A percentile compares a stretch with the other conserved stretches of the same genome.
Evolutionary conservation across 2,113 vertebrate genomes (phyloP).

Genomic region (Falco punctatus): DNA sequence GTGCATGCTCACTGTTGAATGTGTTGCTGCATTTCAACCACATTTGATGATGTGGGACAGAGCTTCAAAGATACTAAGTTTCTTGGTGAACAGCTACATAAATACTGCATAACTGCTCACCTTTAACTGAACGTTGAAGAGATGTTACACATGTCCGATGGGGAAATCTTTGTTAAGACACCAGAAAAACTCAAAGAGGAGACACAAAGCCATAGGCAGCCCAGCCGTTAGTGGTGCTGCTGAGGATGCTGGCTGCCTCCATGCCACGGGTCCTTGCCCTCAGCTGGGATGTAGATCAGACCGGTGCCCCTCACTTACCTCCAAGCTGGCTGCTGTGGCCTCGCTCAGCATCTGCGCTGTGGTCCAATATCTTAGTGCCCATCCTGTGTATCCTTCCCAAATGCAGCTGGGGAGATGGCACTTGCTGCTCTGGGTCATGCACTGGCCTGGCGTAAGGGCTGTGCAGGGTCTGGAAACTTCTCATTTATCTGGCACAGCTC

Average conservation of each 20-base stretch:
- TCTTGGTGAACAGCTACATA: not conserved
- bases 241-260: not conserved
- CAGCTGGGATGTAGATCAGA: not conserved
- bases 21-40: not conserved
- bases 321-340: not conserved
- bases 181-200: not conserved
- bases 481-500: not conserved
- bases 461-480: not conserved
- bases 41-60: not conserved
- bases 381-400: not conserved
- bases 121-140: not conserved
- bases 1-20: not conserved
- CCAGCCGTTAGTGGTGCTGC: not conserved
- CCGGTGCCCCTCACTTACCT: not conserved
- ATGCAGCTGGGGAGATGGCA: not conserved
- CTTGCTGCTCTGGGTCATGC: rapidly evolving
- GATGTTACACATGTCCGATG: rapidly evolving
- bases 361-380: too few relatives aligned
- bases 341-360: rapidly evolving
- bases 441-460: not conserved
- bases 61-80: not conserved
- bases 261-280: not conserved
- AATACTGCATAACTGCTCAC: not conserved
- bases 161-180: not conserved
- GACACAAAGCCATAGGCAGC: not conserved